phyloP scores from a whole-genome alignment of 2,797 vertebrate genomes.

The Catharus ustulatus region DNA sequence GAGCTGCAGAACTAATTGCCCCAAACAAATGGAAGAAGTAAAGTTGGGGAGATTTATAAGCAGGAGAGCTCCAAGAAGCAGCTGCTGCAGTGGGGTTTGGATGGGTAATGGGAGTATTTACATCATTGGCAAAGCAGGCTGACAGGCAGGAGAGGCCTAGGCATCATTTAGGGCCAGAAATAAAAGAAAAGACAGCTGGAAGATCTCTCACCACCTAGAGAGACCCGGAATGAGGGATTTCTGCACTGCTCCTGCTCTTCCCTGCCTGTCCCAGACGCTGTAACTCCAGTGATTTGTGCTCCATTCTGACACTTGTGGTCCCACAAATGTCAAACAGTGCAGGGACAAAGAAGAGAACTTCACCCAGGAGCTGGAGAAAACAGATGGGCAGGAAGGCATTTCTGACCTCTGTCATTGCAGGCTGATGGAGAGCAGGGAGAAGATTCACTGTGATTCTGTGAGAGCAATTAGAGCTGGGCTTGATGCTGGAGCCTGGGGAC shows the following conservation, averaged over 20 bases:
- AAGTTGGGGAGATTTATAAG: conserved; percentile 11
- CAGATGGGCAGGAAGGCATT: conserved; percentile 25
- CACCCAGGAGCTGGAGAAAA: background rate
- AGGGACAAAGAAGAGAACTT: background rate
- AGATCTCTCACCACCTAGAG: background rate
- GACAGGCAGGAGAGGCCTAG: conserved; percentile 29
- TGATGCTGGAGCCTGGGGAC: background rate
- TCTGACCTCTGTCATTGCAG: background rate
- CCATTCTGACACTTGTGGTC: background rate
- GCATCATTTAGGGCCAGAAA: conserved; percentile 33
- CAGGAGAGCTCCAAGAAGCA: conserved; percentile 8
- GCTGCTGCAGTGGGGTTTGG: background rate
- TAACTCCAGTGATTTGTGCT: background rate
- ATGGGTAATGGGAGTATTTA: conserved; percentile 36
- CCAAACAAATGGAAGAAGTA: background rate
- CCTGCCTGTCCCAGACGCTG: background rate
- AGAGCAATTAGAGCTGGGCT: background rate
- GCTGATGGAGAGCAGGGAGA: background rate
- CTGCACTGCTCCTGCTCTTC: background rate
- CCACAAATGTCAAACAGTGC: background rate
- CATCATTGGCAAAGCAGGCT: background rate
- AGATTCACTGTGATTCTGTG: background rate
- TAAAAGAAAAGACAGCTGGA: conserved; percentile 34
- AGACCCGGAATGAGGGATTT: background rate
- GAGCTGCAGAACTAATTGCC: background rate